Evolutionary conservation across 2,888 invertebrate species (phyloP), one percentile per base, ranked within the genome.

Genomic region (Drosophila hamatofila): DNA sequence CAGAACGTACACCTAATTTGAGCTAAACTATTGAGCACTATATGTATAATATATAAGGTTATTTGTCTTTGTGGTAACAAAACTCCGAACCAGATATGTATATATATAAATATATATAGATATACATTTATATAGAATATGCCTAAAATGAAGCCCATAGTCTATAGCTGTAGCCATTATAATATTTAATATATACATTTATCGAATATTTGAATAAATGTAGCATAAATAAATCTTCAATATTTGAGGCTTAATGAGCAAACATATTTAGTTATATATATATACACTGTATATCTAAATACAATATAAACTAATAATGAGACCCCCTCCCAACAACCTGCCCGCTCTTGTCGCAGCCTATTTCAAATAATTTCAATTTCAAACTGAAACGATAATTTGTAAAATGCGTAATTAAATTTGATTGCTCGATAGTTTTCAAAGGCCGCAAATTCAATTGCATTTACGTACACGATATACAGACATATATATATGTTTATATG

Each of bases 401-500:
- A 65, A 78, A 81, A 66, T 56, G 41, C 54, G 59, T 76, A 76
- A 81, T 78, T 76, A 61, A 80, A 78, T 72, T 75, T 62, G 69
- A 81, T 74, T 76, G 64, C 54, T 62, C 63, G 63, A 74, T 70
- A 78, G 66, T 67, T 62, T 63, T 52, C 27, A 27, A 49, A 62
- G 44, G 30, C 57, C 23, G 51, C 48, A 63, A 71, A 75, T 66
- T 62, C 56, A 68, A 73, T 69, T 62, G 62, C 69, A 66, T 23
- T 44, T 73, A 35, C 55, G 14, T 57, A 44, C 18, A 12, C 30
- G 33, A 25, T 16, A 16, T 12, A 46, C n/a, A 14, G 9, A 27
- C 30, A 8, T 37, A 27, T 21, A 14, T 52, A 16, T 35, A 6
- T 41, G 35, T 55, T 46, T 21, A 12, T 11, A 21, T 30, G 12